Percentiles rank a stretch among this genome's conserved stretches.
Evolutionary conservation across 1,140 invertebrate genomes (phyloP).

Genomic region (Cyclina sinensis): DNA sequence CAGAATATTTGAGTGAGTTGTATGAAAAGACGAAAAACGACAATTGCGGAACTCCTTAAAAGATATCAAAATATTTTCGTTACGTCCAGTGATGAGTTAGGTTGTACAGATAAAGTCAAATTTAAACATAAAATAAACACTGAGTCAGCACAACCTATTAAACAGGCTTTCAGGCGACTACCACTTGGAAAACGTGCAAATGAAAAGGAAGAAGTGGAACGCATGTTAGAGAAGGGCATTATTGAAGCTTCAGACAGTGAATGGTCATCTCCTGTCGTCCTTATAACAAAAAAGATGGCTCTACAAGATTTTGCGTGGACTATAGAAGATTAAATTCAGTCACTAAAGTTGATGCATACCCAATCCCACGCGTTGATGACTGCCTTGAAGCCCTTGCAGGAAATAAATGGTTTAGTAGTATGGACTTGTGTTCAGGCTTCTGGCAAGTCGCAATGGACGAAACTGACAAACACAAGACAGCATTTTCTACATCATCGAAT

Average conservation of each 20-base stretch:
- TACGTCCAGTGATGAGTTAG: neutral
- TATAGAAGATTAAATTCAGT: neutral
- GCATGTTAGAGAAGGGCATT: neutral
- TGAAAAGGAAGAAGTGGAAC: neutral
- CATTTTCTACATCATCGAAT: constrained; percentile 67
- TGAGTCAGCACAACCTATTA: neutral
- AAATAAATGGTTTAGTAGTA: neutral
- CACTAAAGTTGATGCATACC: neutral
- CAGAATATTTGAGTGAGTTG: constrained; percentile 39
- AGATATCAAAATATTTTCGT: constrained; percentile 18
- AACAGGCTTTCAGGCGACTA: neutral
- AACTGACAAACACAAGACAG: constrained; percentile 83
- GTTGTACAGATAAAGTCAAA: constrained; percentile 6
- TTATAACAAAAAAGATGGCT: neutral
- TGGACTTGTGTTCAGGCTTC: neutral
- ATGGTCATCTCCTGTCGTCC: neutral
- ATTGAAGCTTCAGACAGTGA: neutral
- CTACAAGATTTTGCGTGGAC: neutral
- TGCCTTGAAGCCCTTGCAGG: neutral
- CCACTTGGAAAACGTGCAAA: neutral
- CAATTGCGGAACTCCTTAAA: neutral
- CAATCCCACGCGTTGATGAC: neutral
- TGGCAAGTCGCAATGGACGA: constrained; percentile 85
- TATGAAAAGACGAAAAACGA: neutral
- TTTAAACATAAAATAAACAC: neutral